Conservation (phyloP, 2,888 invertebrate genomes). For the Seira ritae region DNA sequence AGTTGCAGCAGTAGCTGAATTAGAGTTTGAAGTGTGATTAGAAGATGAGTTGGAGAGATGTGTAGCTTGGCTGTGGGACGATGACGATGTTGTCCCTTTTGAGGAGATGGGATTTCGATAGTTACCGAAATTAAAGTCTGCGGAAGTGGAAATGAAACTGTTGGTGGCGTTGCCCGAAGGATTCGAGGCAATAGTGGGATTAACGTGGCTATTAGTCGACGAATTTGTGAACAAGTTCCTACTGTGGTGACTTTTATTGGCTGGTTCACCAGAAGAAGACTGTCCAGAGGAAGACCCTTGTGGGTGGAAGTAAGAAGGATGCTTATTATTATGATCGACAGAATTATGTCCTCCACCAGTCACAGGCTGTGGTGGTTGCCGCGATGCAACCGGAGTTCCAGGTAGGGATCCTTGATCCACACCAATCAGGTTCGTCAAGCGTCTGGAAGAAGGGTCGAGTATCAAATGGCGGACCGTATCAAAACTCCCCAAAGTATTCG, state of each 20-base stretch:
- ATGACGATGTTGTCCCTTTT: constrained; percentile 64
- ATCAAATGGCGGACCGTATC: constrained; percentile 73
- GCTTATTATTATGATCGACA: constrained; percentile 26
- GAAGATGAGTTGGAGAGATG: constrained; percentile 24
- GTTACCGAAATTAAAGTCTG: constrained; percentile 53
- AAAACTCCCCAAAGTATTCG: constrained; percentile 73
- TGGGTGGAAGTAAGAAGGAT: constrained; percentile 45
- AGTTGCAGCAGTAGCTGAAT: constrained; percentile 23
- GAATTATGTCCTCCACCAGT: constrained; percentile 24
- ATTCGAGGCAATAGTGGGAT: constrained; percentile 1
- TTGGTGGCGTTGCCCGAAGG: constrained; percentile 5
- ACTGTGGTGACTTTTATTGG: constrained; percentile 52
- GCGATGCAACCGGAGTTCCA: constrained; percentile 54
- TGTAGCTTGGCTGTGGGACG: constrained; percentile 50
- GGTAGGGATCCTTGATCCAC: constrained; percentile 78
- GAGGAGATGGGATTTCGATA: constrained; percentile 52
- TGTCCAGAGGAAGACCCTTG: constrained; percentile 20
- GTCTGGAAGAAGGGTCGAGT: constrained; percentile 75
- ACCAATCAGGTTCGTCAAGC: constrained; percentile 79
- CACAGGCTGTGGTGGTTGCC: constrained; percentile 44
- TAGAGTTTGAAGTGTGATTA: constrained; percentile 40
- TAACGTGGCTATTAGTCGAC: constrained; percentile 11
- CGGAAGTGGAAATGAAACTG: constrained; percentile 33
- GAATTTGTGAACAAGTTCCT: constrained; percentile 41
- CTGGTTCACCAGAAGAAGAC: constrained; percentile 24